Evolutionary conservation across 2,888 invertebrate genomes (phyloP), one percentile per base, ranked within the genome.

Genomic region (Kuschelorhynchus macadamiae): DNA sequence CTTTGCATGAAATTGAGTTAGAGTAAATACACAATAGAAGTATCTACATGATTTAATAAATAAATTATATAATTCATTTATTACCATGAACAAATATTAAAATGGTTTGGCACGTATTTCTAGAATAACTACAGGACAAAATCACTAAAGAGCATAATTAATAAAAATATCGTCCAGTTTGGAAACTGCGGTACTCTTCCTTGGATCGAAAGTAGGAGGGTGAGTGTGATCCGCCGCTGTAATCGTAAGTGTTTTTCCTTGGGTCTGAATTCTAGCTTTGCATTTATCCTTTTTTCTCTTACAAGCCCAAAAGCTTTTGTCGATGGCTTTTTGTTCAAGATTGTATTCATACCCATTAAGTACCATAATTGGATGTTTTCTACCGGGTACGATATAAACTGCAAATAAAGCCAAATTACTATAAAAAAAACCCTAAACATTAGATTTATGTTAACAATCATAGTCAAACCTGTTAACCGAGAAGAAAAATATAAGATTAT

Each of bases 311-410:
- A 47, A 20, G 11, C 36, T 47, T 47, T 47, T 59, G 20, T 59
- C 47, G 1, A 39, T 5, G 1, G 36, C n/a, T 47, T 59, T 59
- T 59, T 59, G 46, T n/a, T 59, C 47, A 12, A 59, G 16, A 14
- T 21, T 36, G 17, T 59, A 59, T 59, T 59, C 59, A 47, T 47
- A 59, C 7, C 59, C 47, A 16, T 59, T 14, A 4, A 59, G 47
- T 36, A 32, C 46, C 47, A 59, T 47, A 1, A 59, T 47, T 36
- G 59, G 59, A 14, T 59, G 46, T 17, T 59, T 59, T 1, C 59
- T 14, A 11, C 59, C 59, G 4, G 59, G 30, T 1, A 56, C 42
- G 1, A 56, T 56, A 14, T 30, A 44, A 14, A 56, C 44, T 11
- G 8, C 55, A 42, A 44, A 42, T 42, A 55, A n/a, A n/a, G n/a